These are phyloP conservation scores for Campoletis sonorensis DNA, from an alignment of 1,140 invertebrate genomes.

Conservation along the genomic window DNA sequence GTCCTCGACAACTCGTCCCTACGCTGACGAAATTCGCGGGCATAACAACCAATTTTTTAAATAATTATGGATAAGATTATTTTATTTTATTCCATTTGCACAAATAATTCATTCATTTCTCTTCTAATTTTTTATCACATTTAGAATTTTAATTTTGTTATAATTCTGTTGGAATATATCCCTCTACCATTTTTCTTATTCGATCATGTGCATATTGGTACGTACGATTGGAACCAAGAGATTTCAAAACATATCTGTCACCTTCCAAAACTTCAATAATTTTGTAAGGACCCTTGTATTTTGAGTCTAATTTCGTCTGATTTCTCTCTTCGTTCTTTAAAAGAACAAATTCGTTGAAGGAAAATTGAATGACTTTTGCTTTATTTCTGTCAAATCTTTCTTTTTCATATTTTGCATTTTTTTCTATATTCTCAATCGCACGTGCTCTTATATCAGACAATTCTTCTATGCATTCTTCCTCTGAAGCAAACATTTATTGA, in stretches of 20 bases:
- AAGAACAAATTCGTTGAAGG: not conserved
- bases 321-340: not conserved
- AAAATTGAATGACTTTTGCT: not conserved
- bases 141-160: too few relatives aligned
- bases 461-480: not conserved
- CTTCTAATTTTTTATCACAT: too few relatives aligned
- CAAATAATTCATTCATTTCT: too few relatives aligned
- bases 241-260: not conserved
- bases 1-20: not conserved
- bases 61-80: too few relatives aligned
- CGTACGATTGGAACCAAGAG: not conserved
- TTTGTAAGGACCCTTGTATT: not conserved
- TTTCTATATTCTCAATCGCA: not conserved
- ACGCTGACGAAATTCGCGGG: too few relatives aligned
- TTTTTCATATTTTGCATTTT: not conserved
- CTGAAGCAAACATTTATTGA: not conserved
- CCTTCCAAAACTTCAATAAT: not conserved
- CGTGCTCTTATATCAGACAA: not conserved
- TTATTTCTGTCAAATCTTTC: not conserved
- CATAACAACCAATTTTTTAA: too few relatives aligned
- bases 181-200: not conserved
- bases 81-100: too few relatives aligned
- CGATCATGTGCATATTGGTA: not conserved
- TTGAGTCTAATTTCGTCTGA: not conserved
- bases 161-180: too few relatives aligned